These are phyloP conservation scores for Tyria jacobaeae DNA, from an alignment of 2,888 invertebrate species.

Conservation along the genomic window DNA sequence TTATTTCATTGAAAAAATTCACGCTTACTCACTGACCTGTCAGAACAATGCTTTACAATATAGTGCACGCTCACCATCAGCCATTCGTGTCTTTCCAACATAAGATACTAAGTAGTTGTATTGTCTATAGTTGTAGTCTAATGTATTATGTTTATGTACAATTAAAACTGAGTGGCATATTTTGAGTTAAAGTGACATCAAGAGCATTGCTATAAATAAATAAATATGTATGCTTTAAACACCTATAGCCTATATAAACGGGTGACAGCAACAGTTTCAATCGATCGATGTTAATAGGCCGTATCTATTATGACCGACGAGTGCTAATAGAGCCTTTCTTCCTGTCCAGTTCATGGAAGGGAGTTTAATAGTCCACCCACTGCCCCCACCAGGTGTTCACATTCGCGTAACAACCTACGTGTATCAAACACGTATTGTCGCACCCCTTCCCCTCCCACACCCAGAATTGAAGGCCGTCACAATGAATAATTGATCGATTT, in stretches of 20 bases:
- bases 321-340: conserved; percentile 57
- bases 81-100: conserved; percentile 82
- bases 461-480: conserved; percentile 67
- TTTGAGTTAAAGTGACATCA: background rate
- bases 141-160: conserved; percentile 21
- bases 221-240: background rate
- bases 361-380: conserved; percentile 55
- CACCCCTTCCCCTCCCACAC: conserved; percentile 53
- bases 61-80: conserved; percentile 71
- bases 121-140: conserved; percentile 27
- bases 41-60: conserved; percentile 46
- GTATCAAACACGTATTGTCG: conserved; percentile 47
- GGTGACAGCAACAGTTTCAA: conserved; percentile 12
- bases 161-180: no score
- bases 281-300: conserved; percentile 61
- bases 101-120: conserved; percentile 52
- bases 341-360: conserved; percentile 55
- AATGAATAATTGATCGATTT: conserved; percentile 82
- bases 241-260: background rate
- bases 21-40: conserved; percentile 67
- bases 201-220: background rate
- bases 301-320: conserved; percentile 63
- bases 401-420: conserved; percentile 65
- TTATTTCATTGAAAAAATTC: conserved; percentile 40
- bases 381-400: conserved; percentile 54